Conservation (phyloP, 2,113 vertebrate genomes). For the Crypturellus undulatus region DNA sequence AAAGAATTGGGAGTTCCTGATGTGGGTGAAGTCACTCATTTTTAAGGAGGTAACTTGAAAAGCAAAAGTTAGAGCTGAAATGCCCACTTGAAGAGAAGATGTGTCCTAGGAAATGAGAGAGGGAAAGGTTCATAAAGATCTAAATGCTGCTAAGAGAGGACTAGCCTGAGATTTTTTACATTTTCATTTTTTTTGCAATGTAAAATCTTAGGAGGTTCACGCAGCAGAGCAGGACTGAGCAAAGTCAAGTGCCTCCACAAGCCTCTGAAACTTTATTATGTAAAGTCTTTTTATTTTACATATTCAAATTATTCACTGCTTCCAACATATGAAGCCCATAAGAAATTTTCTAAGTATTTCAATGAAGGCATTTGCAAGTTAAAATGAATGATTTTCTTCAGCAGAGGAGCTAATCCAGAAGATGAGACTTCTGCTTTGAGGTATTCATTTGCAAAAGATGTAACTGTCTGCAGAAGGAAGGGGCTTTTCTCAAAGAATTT, state of each 20-base stretch:
- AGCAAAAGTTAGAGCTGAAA: neutral
- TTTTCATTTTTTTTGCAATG: neutral
- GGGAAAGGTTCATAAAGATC: neutral
- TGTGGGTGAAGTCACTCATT: neutral
- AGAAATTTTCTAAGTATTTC: neutral
- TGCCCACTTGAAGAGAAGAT: neutral
- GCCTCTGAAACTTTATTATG: neutral
- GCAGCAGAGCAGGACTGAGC: neutral
- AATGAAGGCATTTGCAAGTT: neutral
- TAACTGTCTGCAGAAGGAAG: neutral
- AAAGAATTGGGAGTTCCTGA: neutral
- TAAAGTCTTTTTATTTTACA: neutral
- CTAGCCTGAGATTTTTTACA: neutral
- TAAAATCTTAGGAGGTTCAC: neutral
- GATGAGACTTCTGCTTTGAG: constrained; percentile 26
- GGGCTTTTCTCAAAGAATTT: neutral
- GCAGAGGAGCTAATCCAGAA: neutral
- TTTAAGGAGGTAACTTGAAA: neutral
- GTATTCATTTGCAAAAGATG: neutral
- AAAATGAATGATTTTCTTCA: constrained; percentile 1
- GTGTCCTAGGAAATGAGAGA: neutral
- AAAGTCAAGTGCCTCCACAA: neutral
- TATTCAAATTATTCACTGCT: neutral
- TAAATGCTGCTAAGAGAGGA: neutral
- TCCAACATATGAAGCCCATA: neutral